phyloP scores from a whole-genome alignment of 2,888 invertebrate genomes.

The Noctua janthina region DNA sequence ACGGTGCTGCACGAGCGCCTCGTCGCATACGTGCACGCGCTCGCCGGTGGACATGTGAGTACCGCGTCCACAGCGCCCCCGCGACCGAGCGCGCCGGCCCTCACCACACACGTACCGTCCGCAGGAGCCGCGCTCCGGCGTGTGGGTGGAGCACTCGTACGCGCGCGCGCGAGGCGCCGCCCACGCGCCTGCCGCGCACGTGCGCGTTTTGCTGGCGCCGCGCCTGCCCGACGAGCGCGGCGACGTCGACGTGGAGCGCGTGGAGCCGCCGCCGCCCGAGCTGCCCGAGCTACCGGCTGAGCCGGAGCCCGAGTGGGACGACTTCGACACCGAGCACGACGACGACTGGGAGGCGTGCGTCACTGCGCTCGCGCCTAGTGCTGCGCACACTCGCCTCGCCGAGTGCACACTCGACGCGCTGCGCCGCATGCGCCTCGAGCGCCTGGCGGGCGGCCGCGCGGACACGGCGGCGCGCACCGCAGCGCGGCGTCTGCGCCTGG shows the following conservation, averaged over 20 bases:
- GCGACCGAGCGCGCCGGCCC: not conserved
- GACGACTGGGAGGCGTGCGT: conserved; percentile 76
- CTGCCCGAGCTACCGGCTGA: conserved; percentile 38
- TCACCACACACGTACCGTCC: not conserved
- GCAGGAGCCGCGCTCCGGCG: conserved; percentile 74
- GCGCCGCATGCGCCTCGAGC: conserved; percentile 73
- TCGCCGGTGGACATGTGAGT: conserved; percentile 74
- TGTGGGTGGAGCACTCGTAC: conserved; percentile 86
- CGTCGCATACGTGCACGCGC: conserved; percentile 79
- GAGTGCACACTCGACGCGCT: conserved; percentile 68
- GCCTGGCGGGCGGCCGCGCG: conserved; percentile 64
- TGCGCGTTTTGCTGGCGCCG: conserved; percentile 74
- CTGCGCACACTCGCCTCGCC: conserved; percentile 75
- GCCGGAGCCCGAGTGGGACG: conserved; percentile 49
- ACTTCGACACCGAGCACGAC: conserved; percentile 54
- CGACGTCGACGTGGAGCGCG: conserved; percentile 58
- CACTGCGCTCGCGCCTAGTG: conserved; percentile 72
- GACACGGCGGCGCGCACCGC: conserved; percentile 65
- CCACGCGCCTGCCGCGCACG: conserved; percentile 65
- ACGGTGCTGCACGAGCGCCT: conserved; percentile 79
- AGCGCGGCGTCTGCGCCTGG: conserved; percentile 72
- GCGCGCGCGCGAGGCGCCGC: conserved; percentile 74
- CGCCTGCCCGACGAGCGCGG: conserved; percentile 42
- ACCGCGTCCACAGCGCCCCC: not conserved
- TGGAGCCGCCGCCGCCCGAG: conserved; percentile 52